phyloP scores from a whole-genome alignment of 2,888 invertebrate genomes.

The Ctena decussata region DNA sequence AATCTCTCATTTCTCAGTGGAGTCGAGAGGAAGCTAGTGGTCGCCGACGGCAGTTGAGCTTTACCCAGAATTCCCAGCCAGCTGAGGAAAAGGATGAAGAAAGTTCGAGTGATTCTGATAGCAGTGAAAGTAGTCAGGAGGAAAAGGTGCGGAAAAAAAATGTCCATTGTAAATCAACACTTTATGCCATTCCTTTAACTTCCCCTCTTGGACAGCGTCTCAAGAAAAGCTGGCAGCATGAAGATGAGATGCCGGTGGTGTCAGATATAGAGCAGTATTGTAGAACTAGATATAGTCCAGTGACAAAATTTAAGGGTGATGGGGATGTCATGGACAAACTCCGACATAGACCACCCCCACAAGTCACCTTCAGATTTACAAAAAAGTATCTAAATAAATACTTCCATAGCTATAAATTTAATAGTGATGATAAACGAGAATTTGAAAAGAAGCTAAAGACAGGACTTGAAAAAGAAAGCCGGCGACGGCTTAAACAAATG shows the following conservation, averaged over 20 bases:
- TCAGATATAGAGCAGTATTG: constrained; percentile 68
- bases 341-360: constrained; percentile 67
- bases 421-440: constrained; percentile 62
- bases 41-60: constrained; percentile 66
- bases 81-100: not conserved
- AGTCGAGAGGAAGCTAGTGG: constrained; percentile 68
- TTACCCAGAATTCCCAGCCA: constrained; percentile 43
- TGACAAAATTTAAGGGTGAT: not conserved
- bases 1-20: constrained; percentile 75
- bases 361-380: constrained; percentile 70
- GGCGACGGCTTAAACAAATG: constrained; percentile 48
- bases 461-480: constrained; percentile 65
- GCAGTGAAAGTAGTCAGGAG: constrained; percentile 31
- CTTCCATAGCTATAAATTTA: constrained; percentile 76
- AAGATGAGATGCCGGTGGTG: constrained; percentile 65
- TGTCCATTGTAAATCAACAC: constrained; percentile 43
- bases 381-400: constrained; percentile 67
- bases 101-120: constrained; percentile 32
- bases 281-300: constrained; percentile 52
- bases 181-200: constrained; percentile 56
- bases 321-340: constrained; percentile 66
- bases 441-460: constrained; percentile 60
- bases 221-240: constrained; percentile 72
- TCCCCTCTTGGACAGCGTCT: constrained; percentile 76
- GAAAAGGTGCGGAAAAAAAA: constrained; percentile 16